Percentiles rank a stretch among this genome's conserved stretches.
Evolutionary conservation across 2,797 vertebrate genomes (phyloP).

Genomic region (Microctenopoma steveboyesi): DNA sequence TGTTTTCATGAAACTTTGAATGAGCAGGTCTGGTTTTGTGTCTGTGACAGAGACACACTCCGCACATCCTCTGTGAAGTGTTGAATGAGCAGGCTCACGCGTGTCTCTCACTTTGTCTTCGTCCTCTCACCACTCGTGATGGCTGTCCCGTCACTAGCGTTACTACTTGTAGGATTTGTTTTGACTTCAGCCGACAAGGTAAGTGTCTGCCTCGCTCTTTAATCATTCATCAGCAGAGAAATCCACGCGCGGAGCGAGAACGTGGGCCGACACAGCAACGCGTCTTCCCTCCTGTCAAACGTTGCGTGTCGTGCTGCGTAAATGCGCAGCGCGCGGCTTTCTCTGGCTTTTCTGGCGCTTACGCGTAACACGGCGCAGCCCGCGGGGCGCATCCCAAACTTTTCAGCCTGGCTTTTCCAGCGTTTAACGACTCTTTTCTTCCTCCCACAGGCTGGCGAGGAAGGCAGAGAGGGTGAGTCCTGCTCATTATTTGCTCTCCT

Average conservation of each 20-base stretch:
- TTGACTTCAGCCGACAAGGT: conserved; percentile 89
- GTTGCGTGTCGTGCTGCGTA: conserved; percentile 1
- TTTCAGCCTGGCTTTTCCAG: conserved; percentile 17
- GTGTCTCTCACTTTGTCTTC: conserved; percentile 43
- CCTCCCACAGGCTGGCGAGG: conserved; percentile 86
- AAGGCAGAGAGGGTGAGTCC: conserved; percentile 88
- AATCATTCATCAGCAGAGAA: too few relatives aligned
- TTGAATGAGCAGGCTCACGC: conserved; percentile 60
- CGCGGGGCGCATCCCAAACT: conserved; percentile 35
- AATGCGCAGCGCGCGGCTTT: conserved; percentile 41
- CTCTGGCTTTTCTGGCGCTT: conserved; percentile 2
- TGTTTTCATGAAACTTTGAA: conserved; percentile 51
- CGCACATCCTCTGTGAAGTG: conserved; percentile 33
- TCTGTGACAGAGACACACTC: conserved; percentile 25
- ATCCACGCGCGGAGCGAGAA: not conserved
- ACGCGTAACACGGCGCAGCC: conserved; percentile 21
- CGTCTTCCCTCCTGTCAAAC: not conserved
- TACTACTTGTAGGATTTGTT: conserved; percentile 82
- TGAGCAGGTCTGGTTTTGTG: conserved; percentile 7
- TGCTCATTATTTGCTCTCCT: conserved; percentile 14
- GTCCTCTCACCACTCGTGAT: conserved; percentile 83
- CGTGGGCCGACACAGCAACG: conserved; percentile 12
- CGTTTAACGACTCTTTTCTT: conserved; percentile 31
- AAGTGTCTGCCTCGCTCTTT: conserved; percentile 65
- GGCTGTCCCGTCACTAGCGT: conserved; percentile 88